Evolutionary conservation across 2,888 invertebrate genomes (phyloP).

Genomic region (Brenthis hecate): DNA sequence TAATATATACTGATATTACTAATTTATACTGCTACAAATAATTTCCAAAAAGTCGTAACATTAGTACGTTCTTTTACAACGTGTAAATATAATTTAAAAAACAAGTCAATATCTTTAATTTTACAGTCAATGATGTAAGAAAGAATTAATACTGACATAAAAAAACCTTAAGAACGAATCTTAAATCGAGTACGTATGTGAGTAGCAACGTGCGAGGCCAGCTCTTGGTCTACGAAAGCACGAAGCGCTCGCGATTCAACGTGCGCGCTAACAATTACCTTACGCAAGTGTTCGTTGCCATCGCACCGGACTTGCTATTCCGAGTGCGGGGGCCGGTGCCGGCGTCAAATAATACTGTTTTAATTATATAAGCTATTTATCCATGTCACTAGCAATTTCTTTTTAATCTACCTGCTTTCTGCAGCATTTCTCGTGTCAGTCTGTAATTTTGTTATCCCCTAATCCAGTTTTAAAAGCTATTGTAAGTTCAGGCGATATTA

Average conservation of each 20-base stretch:
- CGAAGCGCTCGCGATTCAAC: slow-evolving; percentile 51
- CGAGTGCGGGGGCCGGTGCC: slow-evolving; percentile 41
- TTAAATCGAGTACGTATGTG: neutral
- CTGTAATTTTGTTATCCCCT: too few relatives aligned
- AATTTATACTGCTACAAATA: too few relatives aligned
- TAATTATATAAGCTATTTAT: slow-evolving; percentile 60
- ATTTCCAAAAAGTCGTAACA: too few relatives aligned
- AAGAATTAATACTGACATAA: neutral
- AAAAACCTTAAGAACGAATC: neutral
- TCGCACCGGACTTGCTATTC: slow-evolving; percentile 53
- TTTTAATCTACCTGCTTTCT: neutral
- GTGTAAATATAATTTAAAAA: too few relatives aligned
- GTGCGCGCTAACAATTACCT: slow-evolving; percentile 60
- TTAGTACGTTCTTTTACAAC: too few relatives aligned
- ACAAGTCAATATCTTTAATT: too few relatives aligned
- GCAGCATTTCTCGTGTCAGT: too few relatives aligned
- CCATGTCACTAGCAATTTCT: neutral
- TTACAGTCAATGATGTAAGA: too few relatives aligned
- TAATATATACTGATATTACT: too few relatives aligned
- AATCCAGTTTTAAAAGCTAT: too few relatives aligned
- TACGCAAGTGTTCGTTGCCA: slow-evolving; percentile 58
- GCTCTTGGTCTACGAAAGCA: slow-evolving; percentile 17
- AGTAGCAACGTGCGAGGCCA: neutral
- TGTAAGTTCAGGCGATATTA: too few relatives aligned
- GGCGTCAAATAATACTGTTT: slow-evolving; percentile 49